These are phyloP conservation scores for Acholoe squamosa DNA, from an alignment of 2,888 invertebrate species.

Conservation along the genomic window DNA sequence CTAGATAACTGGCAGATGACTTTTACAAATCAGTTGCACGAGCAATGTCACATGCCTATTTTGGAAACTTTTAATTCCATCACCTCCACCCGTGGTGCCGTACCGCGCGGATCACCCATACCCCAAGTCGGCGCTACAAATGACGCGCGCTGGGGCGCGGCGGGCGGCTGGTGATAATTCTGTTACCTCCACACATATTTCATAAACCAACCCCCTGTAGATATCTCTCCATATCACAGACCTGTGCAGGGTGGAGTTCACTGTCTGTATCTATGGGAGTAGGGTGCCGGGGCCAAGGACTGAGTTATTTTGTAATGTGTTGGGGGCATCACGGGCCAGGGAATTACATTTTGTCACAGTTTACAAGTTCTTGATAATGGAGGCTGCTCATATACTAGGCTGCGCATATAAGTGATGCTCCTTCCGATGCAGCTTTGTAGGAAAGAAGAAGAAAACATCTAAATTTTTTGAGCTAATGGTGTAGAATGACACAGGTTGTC, in stretches of 20 bases:
- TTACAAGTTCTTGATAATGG: too few species aligned
- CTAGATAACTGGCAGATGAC: too few species aligned
- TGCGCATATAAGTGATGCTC: too few species aligned
- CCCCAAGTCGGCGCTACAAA: not conserved
- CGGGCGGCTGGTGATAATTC: not conserved
- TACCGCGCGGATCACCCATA: not conserved
- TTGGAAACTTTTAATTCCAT: too few species aligned
- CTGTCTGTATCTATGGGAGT: not conserved
- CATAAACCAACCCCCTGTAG: not conserved
- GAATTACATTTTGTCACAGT: too few species aligned
- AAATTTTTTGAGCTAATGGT: too few species aligned
- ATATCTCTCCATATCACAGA: not conserved
- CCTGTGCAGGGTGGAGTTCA: not conserved
- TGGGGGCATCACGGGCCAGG: not conserved
- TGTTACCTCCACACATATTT: not conserved
- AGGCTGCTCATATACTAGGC: too few species aligned
- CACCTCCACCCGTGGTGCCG: not conserved
- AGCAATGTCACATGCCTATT: too few species aligned
- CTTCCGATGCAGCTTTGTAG: too few species aligned
- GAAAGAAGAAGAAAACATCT: too few species aligned
- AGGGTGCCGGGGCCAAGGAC: not conserved
- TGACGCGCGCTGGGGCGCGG: not conserved
- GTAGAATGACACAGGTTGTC: too few species aligned
- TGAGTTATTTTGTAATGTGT: not conserved
- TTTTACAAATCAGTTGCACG: too few species aligned